Conservation (phyloP, 2,113 vertebrate species). For the Mastomys natalensis region DNA sequence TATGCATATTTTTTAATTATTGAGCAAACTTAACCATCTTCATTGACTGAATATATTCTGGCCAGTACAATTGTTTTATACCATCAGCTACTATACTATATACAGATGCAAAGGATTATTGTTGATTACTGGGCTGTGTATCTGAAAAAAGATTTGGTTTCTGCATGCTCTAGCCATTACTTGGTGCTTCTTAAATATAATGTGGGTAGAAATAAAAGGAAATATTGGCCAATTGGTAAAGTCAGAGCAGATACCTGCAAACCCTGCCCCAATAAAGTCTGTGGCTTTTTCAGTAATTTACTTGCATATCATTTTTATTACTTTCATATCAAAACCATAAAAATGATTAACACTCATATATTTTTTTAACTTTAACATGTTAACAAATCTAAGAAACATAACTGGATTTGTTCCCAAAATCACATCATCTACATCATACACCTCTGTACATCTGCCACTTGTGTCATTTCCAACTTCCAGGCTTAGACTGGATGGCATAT, state of each 20-base stretch:
- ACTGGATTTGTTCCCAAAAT: not conserved
- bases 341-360: not conserved
- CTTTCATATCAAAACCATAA: not conserved
- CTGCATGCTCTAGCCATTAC: not conserved
- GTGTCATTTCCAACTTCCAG: not conserved
- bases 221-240: not conserved
- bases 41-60: not conserved
- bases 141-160: not conserved
- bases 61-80: not conserved
- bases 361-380: not conserved
- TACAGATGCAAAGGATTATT: not conserved
- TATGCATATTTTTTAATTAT: not conserved
- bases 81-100: not conserved
- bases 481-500: not conserved
- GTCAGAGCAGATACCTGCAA: not conserved
- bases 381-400: not conserved
- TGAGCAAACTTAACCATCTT: not conserved
- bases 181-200: not conserved
- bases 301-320: not conserved
- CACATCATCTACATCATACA: not conserved
- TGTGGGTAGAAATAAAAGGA: not conserved
- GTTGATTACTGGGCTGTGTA: not conserved
- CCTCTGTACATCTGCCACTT: not conserved
- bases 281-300: not conserved
- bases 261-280: not conserved